A percentile compares a stretch with the other conserved stretches of the same genome.
These are phyloP conservation scores for silkworm (Bombyx mori) DNA, from an alignment of 1,140 invertebrate genomes.

Conservation along the genomic window ASM3026992v2 NC_085117.1:10764501-10765000, in stretches of 20 bases:
- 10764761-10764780: neutral
- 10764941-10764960: no score
- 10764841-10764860: no score
- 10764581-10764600: conserved; percentile 13
- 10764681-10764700: conserved; percentile 51
- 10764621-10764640: conserved; percentile 52
- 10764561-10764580: conserved; percentile 3
- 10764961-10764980: no score
- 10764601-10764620: conserved; percentile 32
- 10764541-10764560: conserved; percentile 1
- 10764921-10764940: no score
- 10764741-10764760: conserved; percentile 38
- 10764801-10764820: no score
- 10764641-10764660: conserved; percentile 53
- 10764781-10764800: no score
- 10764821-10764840: no score
- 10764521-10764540: conserved; percentile 5
- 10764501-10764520: conserved; percentile 1
- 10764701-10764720: conserved; percentile 51
- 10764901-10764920: no score
- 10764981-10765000: no score
- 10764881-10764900: no score
- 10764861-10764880: no score
- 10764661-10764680: conserved; percentile 43
- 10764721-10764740: conserved; percentile 41